A percentile compares a stretch with the other conserved stretches of the same genome.
phyloP scores from a whole-genome alignment of 2,113 vertebrate genomes.

The Helogale parvula region DNA sequence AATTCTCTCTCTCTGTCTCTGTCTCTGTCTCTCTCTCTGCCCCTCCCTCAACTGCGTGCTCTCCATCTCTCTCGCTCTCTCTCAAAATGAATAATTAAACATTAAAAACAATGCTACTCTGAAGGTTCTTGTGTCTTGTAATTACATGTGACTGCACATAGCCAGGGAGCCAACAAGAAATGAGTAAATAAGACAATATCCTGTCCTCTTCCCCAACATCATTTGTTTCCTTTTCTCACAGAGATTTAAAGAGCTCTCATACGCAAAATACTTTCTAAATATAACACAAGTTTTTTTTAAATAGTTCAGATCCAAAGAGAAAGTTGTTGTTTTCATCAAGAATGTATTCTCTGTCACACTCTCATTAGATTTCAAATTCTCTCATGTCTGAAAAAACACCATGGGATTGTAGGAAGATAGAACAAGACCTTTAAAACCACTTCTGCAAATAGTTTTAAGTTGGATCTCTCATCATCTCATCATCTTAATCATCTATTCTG shows the following conservation, averaged over 20 bases:
- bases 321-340: conserved; percentile 9
- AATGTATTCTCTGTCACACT: neutral
- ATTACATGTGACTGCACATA: neutral
- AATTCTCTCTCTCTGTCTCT: too few species aligned
- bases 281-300: neutral
- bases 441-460: neutral
- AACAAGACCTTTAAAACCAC: neutral
- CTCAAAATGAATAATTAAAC: too few species aligned
- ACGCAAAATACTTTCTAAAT: neutral
- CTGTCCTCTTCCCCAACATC: neutral
- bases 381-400: neutral
- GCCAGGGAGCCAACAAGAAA: neutral
- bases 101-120: neutral
- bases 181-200: conserved; percentile 25
- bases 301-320: neutral
- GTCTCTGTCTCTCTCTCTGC: too few species aligned
- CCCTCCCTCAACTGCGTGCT: too few species aligned
- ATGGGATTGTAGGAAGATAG: neutral
- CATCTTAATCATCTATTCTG: neutral
- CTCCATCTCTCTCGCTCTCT: too few species aligned
- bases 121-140: neutral
- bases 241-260: neutral
- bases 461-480: neutral
- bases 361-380: neutral
- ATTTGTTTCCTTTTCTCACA: conserved; percentile 15